Evolutionary conservation across 2,797 vertebrate species (phyloP).

Genomic region (Sebastes hubbsi): DNA sequence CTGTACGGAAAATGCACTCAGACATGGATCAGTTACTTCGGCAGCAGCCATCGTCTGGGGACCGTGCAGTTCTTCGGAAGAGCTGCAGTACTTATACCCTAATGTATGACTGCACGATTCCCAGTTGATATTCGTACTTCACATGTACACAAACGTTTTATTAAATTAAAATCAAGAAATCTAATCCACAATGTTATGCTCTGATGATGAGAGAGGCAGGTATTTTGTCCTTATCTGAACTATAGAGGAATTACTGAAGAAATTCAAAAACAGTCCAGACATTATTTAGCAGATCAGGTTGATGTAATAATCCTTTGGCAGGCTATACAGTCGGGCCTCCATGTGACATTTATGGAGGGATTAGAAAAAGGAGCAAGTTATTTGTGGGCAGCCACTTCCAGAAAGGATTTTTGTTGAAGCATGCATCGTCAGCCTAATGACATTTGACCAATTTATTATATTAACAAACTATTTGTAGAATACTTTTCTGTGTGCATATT

Average conservation of each 20-base stretch:
- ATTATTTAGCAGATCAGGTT: conserved; percentile 24
- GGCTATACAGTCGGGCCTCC: conserved; percentile 1
- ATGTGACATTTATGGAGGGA: conserved; percentile 27
- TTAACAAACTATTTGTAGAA: not conserved
- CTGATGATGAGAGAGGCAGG: not conserved
- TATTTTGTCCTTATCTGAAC: conserved; percentile 5
- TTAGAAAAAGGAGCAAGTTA: conserved; percentile 36
- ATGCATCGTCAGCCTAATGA: not conserved
- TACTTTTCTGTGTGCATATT: not conserved
- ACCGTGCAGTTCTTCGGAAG: conserved; percentile 57
- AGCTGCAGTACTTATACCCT: conserved; percentile 47
- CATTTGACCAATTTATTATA: not conserved
- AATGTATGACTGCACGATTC: conserved; percentile 42
- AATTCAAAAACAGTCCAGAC: conserved; percentile 2
- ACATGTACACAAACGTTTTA: not conserved
- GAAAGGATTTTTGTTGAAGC: conserved; percentile 4
- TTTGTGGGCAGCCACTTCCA: conserved; percentile 13
- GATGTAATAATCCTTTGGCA: conserved; percentile 29
- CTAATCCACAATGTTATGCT: not conserved
- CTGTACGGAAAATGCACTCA: conserved; percentile 71
- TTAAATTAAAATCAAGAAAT: not conserved
- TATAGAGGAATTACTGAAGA: not conserved
- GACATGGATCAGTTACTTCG: conserved; percentile 62
- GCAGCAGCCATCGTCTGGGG: conserved; percentile 35
- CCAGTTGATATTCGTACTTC: conserved; percentile 17